Conservation (phyloP, 2,797 vertebrate genomes). For the Danio tinwini region DNA sequence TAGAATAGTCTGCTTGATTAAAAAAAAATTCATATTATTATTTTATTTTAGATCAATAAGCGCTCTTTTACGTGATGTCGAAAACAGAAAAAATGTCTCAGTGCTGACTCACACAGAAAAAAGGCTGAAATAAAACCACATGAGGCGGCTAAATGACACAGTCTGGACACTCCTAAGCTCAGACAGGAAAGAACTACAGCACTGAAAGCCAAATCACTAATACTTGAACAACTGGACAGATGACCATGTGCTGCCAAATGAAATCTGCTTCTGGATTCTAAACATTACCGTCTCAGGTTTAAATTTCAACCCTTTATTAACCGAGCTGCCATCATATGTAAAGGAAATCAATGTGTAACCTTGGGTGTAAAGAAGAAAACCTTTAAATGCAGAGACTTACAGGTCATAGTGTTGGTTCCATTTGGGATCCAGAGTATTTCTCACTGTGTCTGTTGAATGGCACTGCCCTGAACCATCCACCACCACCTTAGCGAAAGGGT, state of each 20-base stretch:
- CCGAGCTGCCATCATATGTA: not conserved
- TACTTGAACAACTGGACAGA: not conserved
- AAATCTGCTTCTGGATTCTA: not conserved
- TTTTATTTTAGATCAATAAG: not conserved
- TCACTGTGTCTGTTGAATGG: slow-evolving; percentile 99
- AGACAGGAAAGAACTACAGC: not conserved
- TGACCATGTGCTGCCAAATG: not conserved
- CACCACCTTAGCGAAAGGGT: slow-evolving; percentile 97
- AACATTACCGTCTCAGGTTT: not conserved
- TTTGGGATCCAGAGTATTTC: slow-evolving; percentile 98
- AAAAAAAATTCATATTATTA: not conserved
- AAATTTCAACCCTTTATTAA: not conserved
- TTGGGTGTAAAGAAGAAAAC: not conserved
- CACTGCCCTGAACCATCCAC: slow-evolving; percentile 98
- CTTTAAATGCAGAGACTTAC: slow-evolving; percentile 76
- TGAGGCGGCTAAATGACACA: not conserved
- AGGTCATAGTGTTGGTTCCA: slow-evolving; percentile 99
- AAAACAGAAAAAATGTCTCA: not conserved
- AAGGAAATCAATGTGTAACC: not conserved
- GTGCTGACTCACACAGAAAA: not conserved
- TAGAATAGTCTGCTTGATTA: not conserved
- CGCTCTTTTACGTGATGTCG: not conserved
- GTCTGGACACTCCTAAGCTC: not conserved
- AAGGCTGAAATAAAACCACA: not conserved
- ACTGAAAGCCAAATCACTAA: not conserved